Evolutionary conservation across 2,113 vertebrate species (phyloP), one percentile per base, ranked within the genome.

Genomic region (Eidolon helvum): DNA sequence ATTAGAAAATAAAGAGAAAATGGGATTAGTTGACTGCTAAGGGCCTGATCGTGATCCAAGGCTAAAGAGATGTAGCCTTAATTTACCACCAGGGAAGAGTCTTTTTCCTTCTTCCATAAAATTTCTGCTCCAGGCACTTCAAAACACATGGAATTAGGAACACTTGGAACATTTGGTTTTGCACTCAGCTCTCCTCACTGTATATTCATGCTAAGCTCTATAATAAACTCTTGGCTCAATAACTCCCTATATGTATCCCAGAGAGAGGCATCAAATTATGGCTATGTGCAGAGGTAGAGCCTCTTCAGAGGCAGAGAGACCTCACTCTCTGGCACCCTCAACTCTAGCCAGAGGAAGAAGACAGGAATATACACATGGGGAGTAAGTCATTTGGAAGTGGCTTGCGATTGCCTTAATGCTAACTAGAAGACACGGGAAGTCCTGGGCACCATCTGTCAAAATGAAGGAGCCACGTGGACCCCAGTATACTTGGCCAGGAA

Each of bases 161-260:
- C 75, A 43, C 55, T 83, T 93, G 35, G 95, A 97, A 87, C 84
- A 87, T 95, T 95, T 97, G 92, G 68, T 87, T 92, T 97, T 95
- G 93, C 75, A 82, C 80, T 96, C 91, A 95, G 71, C 50, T 97
- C 90, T 94, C 61, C 72, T 84, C 79, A 33, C 92, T 86, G 50
- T 96, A 69, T 63, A 18, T 92, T 97, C 93, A 94, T 22, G 57
- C 71, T 78, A 97, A 98, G 78, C 82, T 95, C 53, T 57, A 93
- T 82, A 98, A 98, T 98, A 97, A 98, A 97, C 97, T 97, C 93
- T 98, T 97, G 97, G 97, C 97, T 97, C 97, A 94, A 1, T n/a
- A 79, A 97, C 72, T 96, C 95, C 69, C n/a, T 96, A 16, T 90
- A 63, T 93, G 69, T 92, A 95, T 97, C 74, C 96, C 97, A 94